A percentile compares a stretch with the other conserved stretches of the same genome.
Evolutionary conservation across 2,888 invertebrate species (phyloP).

Genomic region (Nemoura dubitans): DNA sequence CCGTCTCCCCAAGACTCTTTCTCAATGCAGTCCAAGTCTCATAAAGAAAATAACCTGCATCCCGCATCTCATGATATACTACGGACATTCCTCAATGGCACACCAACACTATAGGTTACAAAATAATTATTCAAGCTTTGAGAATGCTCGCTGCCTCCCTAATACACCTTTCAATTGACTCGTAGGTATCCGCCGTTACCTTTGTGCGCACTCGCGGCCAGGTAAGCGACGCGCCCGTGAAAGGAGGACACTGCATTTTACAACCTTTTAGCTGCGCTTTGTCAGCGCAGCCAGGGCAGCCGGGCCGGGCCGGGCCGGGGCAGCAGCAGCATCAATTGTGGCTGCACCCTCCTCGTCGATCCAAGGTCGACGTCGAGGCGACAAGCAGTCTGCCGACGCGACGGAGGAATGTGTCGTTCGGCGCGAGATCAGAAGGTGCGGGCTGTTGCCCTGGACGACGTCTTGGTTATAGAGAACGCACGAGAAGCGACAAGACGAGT

Average conservation of each 20-base stretch:
- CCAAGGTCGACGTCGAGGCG: neutral
- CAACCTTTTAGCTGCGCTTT: slow-evolving; percentile 12
- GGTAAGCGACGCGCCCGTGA: neutral
- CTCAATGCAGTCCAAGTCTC: neutral
- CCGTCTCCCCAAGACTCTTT: neutral
- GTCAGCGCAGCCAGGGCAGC: neutral
- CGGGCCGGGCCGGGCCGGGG: no score
- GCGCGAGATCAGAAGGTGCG: neutral
- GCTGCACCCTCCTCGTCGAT: neutral
- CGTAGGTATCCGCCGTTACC: neutral
- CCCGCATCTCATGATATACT: neutral
- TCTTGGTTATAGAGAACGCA: no score
- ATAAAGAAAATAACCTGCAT: neutral
- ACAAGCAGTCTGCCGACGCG: neutral
- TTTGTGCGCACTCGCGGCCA: neutral
- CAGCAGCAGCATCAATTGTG: neutral
- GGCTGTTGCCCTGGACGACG: neutral
- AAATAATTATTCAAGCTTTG: slow-evolving; percentile 12
- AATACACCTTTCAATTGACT: slow-evolving; percentile 12
- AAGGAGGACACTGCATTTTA: neutral
- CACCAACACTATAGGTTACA: neutral
- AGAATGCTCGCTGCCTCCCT: neutral
- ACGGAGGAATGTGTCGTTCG: neutral
- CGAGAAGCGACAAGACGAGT: no score
- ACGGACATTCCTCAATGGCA: neutral